phyloP scores from a whole-genome alignment of 2,797 vertebrate species.

The Hypotaenidia philippensis region DNA sequence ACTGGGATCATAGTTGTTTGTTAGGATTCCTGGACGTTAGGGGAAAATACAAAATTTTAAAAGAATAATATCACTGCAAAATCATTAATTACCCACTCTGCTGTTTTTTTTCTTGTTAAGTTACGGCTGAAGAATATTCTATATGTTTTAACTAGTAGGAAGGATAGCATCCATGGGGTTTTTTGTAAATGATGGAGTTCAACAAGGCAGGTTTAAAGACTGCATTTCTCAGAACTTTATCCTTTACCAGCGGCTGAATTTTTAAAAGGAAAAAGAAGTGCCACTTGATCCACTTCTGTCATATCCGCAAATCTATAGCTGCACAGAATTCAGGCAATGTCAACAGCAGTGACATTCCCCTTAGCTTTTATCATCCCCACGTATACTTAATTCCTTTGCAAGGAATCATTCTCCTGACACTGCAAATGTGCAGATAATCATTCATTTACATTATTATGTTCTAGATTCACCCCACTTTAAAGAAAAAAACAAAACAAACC shows the following conservation, averaged over 20 bases:
- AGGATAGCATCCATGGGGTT: not conserved
- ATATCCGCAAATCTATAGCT: not conserved
- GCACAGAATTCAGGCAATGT: not conserved
- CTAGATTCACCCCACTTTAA: not conserved
- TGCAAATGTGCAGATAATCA: not conserved
- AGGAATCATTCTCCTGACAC: not conserved
- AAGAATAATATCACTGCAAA: not conserved
- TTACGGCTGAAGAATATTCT: not conserved
- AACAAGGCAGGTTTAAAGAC: not conserved
- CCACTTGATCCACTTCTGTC: not conserved
- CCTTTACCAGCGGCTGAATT: accelerated
- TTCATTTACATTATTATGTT: no score
- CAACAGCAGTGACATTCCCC: not conserved
- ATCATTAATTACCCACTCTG: constrained; percentile 7
- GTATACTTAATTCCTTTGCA: not conserved
- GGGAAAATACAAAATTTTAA: constrained; percentile 29
- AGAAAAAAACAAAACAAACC: not conserved
- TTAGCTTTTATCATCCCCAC: not conserved
- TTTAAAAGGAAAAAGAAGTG: not conserved
- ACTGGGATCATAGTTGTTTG: not conserved
- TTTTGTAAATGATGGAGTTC: not conserved
- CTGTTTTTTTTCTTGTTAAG: not conserved
- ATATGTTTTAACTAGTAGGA: not conserved
- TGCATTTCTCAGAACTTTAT: not conserved
- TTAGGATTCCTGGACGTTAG: not conserved